phyloP scores from a whole-genome alignment of 2,113 vertebrate genomes.

The rabbit (Oryctolagus cuniculus) region DNA sequence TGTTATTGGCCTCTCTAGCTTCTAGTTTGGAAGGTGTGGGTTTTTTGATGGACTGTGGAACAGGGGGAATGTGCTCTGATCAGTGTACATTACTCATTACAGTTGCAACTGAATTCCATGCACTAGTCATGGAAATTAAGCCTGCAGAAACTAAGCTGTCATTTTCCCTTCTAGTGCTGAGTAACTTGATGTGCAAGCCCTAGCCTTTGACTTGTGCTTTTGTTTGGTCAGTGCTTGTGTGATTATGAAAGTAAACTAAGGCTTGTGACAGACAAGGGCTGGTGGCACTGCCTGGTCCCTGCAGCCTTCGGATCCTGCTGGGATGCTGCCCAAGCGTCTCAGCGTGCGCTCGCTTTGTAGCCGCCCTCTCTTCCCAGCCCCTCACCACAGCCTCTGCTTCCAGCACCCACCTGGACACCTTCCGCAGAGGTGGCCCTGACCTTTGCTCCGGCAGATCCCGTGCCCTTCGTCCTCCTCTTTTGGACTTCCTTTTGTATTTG shows the following conservation, averaged over 20 bases:
- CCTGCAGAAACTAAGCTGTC: conserved; percentile 11
- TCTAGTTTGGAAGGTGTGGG: neutral
- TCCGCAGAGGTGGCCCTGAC: neutral
- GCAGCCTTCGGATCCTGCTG: neutral
- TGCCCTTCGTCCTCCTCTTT: neutral
- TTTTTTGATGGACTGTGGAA: neutral
- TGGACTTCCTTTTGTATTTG: conserved; percentile 2
- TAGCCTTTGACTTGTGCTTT: conserved; percentile 19
- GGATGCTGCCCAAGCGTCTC: neutral
- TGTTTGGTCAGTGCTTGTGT: conserved; percentile 24
- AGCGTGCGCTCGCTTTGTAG: neutral
- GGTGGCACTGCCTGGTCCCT: neutral
- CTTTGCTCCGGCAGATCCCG: neutral
- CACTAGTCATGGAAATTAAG: conserved; percentile 31
- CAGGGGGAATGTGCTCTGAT: neutral
- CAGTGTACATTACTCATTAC: conserved; percentile 10
- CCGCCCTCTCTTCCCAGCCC: no score
- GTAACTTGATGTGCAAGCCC: neutral
- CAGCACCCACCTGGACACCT: neutral
- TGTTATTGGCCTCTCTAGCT: conserved; percentile 29
- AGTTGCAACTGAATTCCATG: conserved; percentile 14
- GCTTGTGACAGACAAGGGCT: neutral
- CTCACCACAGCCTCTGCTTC: neutral
- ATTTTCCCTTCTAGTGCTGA: conserved; percentile 39
- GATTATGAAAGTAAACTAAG: neutral